Percentiles rank a stretch among this genome's conserved stretches.
These are phyloP conservation scores for Microctenopoma lineatum DNA, from an alignment of 2,797 vertebrate genomes.

Conservation along the genomic window DNA sequence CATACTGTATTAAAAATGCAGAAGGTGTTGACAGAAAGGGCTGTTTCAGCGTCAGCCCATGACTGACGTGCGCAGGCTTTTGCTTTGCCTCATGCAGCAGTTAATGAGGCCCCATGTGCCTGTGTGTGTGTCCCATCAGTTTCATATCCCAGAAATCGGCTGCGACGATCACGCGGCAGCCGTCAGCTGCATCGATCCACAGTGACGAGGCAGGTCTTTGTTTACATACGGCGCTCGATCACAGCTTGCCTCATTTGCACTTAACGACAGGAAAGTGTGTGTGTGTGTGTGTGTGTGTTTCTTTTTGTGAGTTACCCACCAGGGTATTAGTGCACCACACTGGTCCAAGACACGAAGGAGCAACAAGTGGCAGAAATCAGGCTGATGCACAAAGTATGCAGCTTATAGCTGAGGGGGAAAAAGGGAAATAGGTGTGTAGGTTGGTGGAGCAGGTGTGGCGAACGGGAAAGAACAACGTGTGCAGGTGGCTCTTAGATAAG, in stretches of 20 bases:
- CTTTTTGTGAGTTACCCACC: background rate
- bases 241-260: constrained; percentile 54
- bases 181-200: constrained; percentile 29
- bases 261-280: constrained; percentile 6
- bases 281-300: too few species aligned
- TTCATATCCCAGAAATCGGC: constrained; percentile 49
- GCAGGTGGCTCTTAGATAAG: too few species aligned
- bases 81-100: background rate
- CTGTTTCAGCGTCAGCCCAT: background rate
- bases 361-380: too few species aligned
- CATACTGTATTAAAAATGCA: background rate
- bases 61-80: background rate
- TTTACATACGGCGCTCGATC: constrained; percentile 50
- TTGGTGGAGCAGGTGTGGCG: too few species aligned
- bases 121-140: background rate
- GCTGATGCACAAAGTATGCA: too few species aligned
- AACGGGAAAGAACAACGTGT: too few species aligned
- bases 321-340: too few species aligned
- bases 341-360: too few species aligned
- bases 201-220: constrained; percentile 12
- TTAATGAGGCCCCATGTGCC: constrained; percentile 23
- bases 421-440: too few species aligned
- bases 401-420: too few species aligned
- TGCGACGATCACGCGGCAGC: background rate
- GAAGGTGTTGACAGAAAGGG: background rate